Conservation (phyloP, 2,113 vertebrate genomes). For the Malurus cyaneus region DNA sequence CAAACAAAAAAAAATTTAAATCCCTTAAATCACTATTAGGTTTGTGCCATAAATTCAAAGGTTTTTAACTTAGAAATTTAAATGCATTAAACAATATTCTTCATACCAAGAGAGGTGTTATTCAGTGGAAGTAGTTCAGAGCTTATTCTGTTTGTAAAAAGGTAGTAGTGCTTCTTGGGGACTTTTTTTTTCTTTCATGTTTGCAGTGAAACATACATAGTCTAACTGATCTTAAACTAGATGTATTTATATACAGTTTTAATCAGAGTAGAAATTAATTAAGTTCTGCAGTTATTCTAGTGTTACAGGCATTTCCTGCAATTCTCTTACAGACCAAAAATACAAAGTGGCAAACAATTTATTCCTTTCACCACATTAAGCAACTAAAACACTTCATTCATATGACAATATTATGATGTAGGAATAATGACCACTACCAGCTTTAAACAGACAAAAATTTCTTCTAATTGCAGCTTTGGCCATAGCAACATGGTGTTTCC, state of each 20-base stretch:
- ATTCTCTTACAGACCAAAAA: not conserved
- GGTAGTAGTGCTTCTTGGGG: not conserved
- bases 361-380: not conserved
- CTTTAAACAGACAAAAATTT: not conserved
- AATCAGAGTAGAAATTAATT: constrained; percentile 27
- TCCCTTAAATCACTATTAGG: not conserved
- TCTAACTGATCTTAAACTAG: constrained; percentile 28
- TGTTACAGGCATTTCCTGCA: constrained; percentile 4
- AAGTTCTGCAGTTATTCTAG: not conserved
- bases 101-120: not conserved
- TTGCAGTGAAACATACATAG: constrained; percentile 5
- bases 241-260: not conserved
- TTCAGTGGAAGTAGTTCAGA: not conserved
- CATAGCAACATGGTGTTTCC: not conserved
- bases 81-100: not conserved
- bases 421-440: not conserved
- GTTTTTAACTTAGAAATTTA: not conserved
- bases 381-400: not conserved
- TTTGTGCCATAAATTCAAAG: not conserved
- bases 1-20: not conserved
- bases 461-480: not conserved
- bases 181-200: not conserved
- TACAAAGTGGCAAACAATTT: not conserved
- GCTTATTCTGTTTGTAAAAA: not conserved
- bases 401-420: not conserved